phyloP scores from a whole-genome alignment of 2,888 invertebrate genomes.

The Entomobrya proxima region DNA sequence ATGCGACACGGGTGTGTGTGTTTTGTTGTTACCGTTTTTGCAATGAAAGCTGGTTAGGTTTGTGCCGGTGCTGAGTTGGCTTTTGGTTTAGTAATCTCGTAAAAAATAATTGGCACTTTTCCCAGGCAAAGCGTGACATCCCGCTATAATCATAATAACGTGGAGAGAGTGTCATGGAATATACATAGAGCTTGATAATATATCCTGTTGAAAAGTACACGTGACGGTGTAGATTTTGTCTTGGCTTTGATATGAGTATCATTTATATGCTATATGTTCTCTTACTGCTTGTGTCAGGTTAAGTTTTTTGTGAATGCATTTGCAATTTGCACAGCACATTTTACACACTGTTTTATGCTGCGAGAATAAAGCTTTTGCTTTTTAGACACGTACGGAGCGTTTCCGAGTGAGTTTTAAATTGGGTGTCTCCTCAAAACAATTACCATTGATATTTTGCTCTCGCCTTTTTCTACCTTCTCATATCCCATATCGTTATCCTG shows the following conservation, averaged over 20 bases:
- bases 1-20: slow-evolving; percentile 6
- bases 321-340: no score
- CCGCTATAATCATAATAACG: neutral
- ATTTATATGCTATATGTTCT: no score
- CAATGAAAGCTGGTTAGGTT: slow-evolving; percentile 23
- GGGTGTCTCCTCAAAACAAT: slow-evolving; percentile 21
- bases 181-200: neutral
- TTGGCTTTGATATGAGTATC: no score
- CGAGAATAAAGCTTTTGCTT: neutral
- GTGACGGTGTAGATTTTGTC: neutral
- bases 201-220: neutral
- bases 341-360: neutral
- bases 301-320: neutral
- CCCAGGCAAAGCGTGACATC: slow-evolving; percentile 63
- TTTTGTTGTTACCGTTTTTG: slow-evolving; percentile 10
- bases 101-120: slow-evolving; percentile 75
- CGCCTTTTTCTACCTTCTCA: neutral
- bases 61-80: neutral
- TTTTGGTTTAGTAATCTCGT: slow-evolving; percentile 9
- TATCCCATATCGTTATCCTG: neutral
- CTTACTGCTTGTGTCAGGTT: neutral
- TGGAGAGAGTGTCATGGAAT: neutral
- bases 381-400: neutral
- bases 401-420: neutral
- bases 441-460: slow-evolving; percentile 3